A percentile compares a stretch with the other conserved stretches of the same genome.
Conservation (phyloP, 2,113 vertebrate genomes). For the Cricetomys ansorgei region DNA sequence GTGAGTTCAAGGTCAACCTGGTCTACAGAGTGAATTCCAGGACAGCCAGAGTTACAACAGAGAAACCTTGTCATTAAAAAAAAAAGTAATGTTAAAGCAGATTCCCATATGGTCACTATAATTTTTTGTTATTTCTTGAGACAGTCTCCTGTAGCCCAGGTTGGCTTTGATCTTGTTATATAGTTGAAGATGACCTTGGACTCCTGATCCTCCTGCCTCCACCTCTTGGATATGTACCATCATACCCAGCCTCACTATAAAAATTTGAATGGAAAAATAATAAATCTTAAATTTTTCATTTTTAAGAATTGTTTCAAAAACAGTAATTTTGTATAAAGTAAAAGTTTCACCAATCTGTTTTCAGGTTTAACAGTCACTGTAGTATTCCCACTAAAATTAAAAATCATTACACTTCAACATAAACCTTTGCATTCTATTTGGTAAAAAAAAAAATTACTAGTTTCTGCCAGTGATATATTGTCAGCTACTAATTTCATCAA, state of each 20-base stretch:
- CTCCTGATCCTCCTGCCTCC: background rate
- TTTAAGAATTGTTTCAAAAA: constrained; percentile 15
- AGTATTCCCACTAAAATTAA: constrained; percentile 42
- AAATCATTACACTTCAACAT: background rate
- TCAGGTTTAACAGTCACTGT: background rate
- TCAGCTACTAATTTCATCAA: background rate
- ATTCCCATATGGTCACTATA: constrained; percentile 43
- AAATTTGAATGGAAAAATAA: constrained; percentile 44
- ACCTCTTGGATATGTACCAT: background rate
- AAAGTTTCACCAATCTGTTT: constrained; percentile 12
- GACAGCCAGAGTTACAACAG: too few species aligned
- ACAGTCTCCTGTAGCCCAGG: background rate
- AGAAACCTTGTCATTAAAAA: background rate
- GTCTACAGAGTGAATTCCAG: too few species aligned
- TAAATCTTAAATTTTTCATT: constrained; percentile 10
- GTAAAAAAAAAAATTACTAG: constrained; percentile 19
- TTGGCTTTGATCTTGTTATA: background rate
- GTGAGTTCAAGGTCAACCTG: too few species aligned
- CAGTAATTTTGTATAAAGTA: background rate
- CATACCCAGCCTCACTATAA: background rate
- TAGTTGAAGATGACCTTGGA: background rate
- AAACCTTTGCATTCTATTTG: constrained; percentile 39
- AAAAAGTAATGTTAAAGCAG: constrained; percentile 56
- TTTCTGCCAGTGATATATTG: background rate
- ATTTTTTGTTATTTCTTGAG: background rate